phyloP scores from a whole-genome alignment of 1,140 invertebrate genomes.

The Zaprionus ornatus region DNA sequence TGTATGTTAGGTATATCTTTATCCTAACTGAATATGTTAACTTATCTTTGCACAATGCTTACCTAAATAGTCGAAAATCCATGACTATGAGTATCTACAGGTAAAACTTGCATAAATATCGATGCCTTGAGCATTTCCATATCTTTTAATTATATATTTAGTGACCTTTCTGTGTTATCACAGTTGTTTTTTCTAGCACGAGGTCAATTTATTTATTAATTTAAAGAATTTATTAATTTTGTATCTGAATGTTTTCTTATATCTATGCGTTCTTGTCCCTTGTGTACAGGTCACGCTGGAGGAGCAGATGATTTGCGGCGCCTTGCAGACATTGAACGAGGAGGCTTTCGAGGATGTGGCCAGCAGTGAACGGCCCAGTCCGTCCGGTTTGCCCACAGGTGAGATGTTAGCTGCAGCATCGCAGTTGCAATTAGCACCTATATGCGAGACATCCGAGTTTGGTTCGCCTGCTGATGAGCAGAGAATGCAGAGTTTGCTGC shows the following conservation, averaged over 20 bases:
- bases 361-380: slow-evolving; percentile 84
- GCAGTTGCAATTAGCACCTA: slow-evolving; percentile 83
- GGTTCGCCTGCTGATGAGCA: slow-evolving; percentile 80
- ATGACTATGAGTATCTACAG: slow-evolving; percentile 83
- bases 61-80: slow-evolving; percentile 78
- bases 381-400: slow-evolving; percentile 84
- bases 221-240: background rate
- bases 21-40: background rate
- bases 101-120: slow-evolving; percentile 50
- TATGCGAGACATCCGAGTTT: slow-evolving; percentile 82
- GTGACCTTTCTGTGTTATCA: too few relatives aligned
- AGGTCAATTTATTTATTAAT: background rate
- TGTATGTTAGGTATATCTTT: background rate
- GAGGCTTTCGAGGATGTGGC: slow-evolving; percentile 95
- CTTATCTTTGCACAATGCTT: slow-evolving; percentile 28
- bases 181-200: too few relatives aligned
- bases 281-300: slow-evolving; percentile 93
- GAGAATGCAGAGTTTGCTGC: slow-evolving; percentile 53
- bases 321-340: slow-evolving; percentile 95
- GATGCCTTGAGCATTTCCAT: background rate
- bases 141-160: too few relatives aligned
- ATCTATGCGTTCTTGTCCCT: background rate
- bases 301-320: slow-evolving; percentile 97
- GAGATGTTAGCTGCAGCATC: slow-evolving; percentile 83
- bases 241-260: background rate